Evolutionary conservation across 2,113 vertebrate genomes (phyloP).

Genomic region (Acrocephalus kingi): DNA sequence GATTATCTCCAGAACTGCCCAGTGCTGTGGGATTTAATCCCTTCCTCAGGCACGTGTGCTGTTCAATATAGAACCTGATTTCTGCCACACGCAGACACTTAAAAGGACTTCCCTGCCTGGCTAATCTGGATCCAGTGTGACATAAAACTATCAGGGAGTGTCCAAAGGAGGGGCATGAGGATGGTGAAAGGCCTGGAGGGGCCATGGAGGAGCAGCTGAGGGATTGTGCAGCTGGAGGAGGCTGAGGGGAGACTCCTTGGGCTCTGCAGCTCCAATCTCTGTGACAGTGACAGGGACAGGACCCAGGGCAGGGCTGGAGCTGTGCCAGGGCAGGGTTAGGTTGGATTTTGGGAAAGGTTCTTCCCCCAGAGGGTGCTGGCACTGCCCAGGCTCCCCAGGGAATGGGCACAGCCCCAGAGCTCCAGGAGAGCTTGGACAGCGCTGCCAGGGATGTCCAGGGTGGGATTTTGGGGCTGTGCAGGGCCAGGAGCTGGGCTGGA

Average conservation of each 20-base stretch:
- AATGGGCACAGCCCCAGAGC: background rate
- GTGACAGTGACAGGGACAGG: background rate
- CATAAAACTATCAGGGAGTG: background rate
- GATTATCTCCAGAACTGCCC: background rate
- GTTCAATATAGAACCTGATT: background rate
- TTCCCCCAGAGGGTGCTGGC: background rate
- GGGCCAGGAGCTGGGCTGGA: background rate
- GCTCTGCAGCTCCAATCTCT: background rate
- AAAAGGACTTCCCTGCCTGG: background rate
- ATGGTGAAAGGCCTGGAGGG: background rate
- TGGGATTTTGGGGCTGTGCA: background rate
- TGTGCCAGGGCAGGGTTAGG: fast-evolving
- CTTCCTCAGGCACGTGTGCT: background rate
- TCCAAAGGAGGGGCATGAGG: background rate
- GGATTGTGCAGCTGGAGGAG: background rate
- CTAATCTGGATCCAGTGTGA: background rate
- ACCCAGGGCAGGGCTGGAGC: background rate
- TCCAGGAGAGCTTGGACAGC: background rate
- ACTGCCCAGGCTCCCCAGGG: background rate
- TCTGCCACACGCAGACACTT: background rate
- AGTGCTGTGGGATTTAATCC: background rate
- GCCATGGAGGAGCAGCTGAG: background rate
- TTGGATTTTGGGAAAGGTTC: background rate
- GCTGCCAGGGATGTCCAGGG: background rate
- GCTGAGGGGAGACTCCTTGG: background rate